These are phyloP conservation scores for Troides oblongomaculatus DNA, from an alignment of 2,888 invertebrate species.

Conservation along the genomic window DNA sequence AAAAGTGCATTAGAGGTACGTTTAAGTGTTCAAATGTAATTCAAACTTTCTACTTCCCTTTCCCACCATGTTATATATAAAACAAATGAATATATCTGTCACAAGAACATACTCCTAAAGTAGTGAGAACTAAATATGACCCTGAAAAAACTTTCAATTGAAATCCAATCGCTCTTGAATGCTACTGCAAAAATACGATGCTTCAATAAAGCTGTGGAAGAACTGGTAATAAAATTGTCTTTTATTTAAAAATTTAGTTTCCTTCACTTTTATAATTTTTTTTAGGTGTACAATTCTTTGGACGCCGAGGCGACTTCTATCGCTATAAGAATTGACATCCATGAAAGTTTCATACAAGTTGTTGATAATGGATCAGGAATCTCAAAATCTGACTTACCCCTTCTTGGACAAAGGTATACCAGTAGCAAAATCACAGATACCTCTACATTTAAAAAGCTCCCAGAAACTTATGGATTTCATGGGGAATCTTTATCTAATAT, in stretches of 20 bases:
- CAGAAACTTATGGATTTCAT: constrained; percentile 82
- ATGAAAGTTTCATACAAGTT: constrained; percentile 83
- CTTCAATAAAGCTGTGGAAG: constrained; percentile 81
- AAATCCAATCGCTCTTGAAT: constrained; percentile 75
- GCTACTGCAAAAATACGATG: constrained; percentile 80
- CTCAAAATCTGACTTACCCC: constrained; percentile 71
- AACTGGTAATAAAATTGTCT: constrained; percentile 71
- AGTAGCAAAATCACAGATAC: constrained; percentile 83
- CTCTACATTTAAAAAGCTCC: constrained; percentile 71
- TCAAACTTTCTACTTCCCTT: not conserved
- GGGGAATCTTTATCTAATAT: constrained; percentile 85
- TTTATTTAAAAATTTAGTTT: constrained; percentile 4
- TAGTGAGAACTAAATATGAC: constrained; percentile 42
- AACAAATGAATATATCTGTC: not conserved
- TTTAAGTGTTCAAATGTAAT: not conserved
- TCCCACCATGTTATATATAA: not conserved
- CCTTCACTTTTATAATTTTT: constrained; percentile 28
- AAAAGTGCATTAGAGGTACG: not conserved
- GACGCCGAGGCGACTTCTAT: constrained; percentile 85
- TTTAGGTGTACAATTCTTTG: constrained; percentile 84
- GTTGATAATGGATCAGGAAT: constrained; percentile 89
- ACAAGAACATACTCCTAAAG: not conserved
- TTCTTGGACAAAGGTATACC: constrained; percentile 81
- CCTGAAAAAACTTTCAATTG: constrained; percentile 54
- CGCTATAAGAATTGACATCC: constrained; percentile 83